Conservation (phyloP, 2,113 vertebrate species). For the Thamnophis sirtalis region DNA sequence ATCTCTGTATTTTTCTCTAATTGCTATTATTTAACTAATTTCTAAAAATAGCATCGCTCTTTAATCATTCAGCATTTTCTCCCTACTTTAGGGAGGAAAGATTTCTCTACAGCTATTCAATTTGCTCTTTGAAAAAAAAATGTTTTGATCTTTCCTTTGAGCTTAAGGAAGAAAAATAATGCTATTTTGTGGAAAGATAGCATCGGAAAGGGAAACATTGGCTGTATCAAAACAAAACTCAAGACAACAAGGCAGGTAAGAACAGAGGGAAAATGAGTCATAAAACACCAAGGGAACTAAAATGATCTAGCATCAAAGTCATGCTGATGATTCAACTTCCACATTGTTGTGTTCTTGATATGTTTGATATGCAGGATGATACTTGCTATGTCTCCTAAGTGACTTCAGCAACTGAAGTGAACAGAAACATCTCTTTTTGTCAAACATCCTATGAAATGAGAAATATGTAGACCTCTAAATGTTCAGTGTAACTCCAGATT, state of each 20-base stretch:
- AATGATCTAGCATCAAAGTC: neutral
- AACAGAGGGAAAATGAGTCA: neutral
- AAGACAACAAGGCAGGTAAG: neutral
- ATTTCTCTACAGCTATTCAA: neutral
- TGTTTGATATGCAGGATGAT: neutral
- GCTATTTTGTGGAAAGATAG: neutral
- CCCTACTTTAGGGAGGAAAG: neutral
- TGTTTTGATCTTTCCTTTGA: neutral
- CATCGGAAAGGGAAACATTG: neutral
- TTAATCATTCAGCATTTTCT: conserved; percentile 25
- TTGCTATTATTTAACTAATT: conserved; percentile 45
- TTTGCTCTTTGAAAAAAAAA: neutral
- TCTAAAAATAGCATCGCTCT: neutral
- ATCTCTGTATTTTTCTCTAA: conserved; percentile 37
- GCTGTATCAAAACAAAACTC: neutral
- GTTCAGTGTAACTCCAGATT: neutral
- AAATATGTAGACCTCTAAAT: neutral
- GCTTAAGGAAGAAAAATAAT: neutral
- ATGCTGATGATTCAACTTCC: neutral
- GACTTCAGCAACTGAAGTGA: neutral
- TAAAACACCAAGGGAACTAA: neutral
- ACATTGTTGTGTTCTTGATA: neutral
- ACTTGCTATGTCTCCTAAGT: neutral
- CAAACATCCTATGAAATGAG: neutral
- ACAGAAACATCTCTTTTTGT: neutral